Conservation (phyloP, 2,797 vertebrate species). For the Margarornis squamiger region DNA sequence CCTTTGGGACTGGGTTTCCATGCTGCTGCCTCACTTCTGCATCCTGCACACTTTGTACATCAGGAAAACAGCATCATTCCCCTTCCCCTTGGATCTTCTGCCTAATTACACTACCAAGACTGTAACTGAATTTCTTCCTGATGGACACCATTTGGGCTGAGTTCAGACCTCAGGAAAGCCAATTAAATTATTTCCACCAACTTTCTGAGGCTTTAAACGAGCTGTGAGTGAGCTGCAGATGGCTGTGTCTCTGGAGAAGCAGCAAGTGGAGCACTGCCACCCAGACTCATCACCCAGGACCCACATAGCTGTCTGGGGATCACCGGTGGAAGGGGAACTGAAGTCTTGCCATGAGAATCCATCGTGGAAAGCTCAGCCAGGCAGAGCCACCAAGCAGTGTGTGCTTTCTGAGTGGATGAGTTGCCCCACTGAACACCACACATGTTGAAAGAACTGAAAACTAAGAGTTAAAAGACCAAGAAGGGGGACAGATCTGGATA, state of each 20-base stretch:
- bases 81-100: background rate
- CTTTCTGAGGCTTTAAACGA: background rate
- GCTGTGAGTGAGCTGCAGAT: background rate
- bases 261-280: background rate
- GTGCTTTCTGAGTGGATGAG: background rate
- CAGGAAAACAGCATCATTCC: background rate
- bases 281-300: background rate
- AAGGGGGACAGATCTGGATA: background rate
- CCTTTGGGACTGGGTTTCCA: background rate
- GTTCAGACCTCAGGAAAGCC: background rate
- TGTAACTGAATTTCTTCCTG: background rate
- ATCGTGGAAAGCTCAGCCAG: background rate
- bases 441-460: background rate
- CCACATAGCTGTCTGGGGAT: background rate
- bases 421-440: background rate
- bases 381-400: background rate
- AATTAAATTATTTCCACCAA: background rate
- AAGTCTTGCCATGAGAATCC: background rate
- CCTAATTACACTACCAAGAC: background rate
- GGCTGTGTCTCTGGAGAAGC: background rate
- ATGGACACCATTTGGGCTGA: background rate
- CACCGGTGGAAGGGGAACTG: background rate
- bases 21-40: background rate
- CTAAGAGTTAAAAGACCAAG: background rate
- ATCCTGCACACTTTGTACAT: rapidly evolving